phyloP scores from a whole-genome alignment of 2,888 invertebrate species.

The Taphrorychus bicolor region DNA sequence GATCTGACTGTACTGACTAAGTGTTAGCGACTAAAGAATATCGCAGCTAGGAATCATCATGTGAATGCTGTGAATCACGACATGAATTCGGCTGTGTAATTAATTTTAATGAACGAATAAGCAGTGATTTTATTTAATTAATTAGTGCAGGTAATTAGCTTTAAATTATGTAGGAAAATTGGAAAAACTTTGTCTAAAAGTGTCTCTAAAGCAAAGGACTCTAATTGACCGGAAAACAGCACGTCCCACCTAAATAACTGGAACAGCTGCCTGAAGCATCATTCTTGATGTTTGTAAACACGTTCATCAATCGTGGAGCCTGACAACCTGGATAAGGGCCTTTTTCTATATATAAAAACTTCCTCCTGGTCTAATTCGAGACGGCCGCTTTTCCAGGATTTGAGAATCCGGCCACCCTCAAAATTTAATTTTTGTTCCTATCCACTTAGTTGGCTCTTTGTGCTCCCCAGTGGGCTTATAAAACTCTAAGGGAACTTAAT shows the following conservation, averaged over 20 bases:
- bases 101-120: too few species aligned
- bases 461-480: neutral
- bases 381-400: neutral
- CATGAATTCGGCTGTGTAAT: conserved; percentile 8
- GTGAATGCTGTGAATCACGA: conserved; percentile 29
- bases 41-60: conserved; percentile 42
- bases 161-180: neutral
- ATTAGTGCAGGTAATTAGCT: neutral
- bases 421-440: conserved; percentile 4
- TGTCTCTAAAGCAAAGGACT: neutral
- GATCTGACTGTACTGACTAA: conserved; percentile 60
- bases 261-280: neutral
- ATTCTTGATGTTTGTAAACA: neutral
- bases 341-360: neutral
- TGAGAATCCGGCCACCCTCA: neutral
- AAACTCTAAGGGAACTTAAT: neutral
- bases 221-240: neutral
- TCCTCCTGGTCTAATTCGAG: neutral
- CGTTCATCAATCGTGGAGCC: neutral
- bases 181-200: neutral
- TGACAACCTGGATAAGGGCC: neutral
- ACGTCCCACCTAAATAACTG: neutral
- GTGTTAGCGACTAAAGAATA: conserved; percentile 57
- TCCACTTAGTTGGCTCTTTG: neutral
- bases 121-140: neutral